A percentile compares a stretch with the other conserved stretches of the same genome.
Evolutionary conservation across 2,113 vertebrate genomes (phyloP).

Genomic region (Fregata magnificens): DNA sequence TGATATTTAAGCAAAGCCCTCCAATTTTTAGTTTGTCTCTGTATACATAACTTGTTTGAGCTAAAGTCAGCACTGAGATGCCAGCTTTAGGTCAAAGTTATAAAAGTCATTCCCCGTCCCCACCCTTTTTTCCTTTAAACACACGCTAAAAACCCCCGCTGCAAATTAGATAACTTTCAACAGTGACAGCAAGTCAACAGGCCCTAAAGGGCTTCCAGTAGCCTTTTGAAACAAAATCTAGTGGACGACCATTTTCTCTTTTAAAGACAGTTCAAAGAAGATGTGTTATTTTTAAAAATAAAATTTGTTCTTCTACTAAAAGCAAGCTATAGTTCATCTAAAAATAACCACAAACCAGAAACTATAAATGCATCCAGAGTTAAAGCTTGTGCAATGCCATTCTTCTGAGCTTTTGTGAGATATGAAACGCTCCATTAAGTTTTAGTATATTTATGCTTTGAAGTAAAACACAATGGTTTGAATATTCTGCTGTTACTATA

Average conservation of each 20-base stretch:
- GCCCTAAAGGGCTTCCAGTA: neutral
- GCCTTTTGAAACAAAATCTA: neutral
- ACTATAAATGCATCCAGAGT: neutral
- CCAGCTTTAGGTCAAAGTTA: neutral
- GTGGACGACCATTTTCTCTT: neutral
- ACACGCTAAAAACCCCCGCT: neutral
- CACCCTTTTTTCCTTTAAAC: neutral
- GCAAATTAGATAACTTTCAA: neutral
- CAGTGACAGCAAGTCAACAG: neutral
- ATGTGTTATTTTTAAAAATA: neutral
- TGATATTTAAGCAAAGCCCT: neutral
- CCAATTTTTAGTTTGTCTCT: neutral
- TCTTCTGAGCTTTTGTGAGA: slow-evolving; percentile 29
- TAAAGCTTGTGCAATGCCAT: neutral
- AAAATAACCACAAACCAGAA: slow-evolving; percentile 39
- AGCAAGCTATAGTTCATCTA: neutral
- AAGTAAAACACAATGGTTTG: slow-evolving; percentile 56
- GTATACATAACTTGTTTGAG: neutral
- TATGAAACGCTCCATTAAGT: slow-evolving; percentile 48
- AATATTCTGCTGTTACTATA: slow-evolving; percentile 49
- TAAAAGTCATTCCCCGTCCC: neutral
- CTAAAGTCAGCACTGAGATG: neutral
- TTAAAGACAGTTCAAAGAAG: neutral
- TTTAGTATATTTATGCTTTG: slow-evolving; percentile 64
- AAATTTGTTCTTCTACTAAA: neutral